Conservation (phyloP, 2,113 vertebrate genomes). For the Halichoerus grypus region DNA sequence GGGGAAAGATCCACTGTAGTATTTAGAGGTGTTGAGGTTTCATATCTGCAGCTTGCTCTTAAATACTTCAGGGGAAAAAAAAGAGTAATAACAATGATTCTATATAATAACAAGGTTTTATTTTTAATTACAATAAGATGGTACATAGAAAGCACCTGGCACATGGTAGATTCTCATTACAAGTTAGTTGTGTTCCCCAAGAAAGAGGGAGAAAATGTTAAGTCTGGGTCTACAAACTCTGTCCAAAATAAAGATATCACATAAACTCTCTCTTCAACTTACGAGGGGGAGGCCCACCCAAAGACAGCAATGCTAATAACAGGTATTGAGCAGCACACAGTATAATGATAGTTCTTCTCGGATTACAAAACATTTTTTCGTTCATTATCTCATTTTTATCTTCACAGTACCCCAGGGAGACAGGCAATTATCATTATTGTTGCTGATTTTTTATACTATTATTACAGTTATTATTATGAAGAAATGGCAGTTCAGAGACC, state of each 20-base stretch:
- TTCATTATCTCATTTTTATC: conserved; percentile 61
- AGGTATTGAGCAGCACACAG: neutral
- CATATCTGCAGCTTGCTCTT: neutral
- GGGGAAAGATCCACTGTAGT: neutral
- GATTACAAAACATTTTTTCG: conserved; percentile 42
- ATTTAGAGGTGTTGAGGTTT: neutral
- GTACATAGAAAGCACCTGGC: neutral
- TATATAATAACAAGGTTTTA: neutral
- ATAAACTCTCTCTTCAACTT: neutral
- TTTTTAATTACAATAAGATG: conserved; percentile 24
- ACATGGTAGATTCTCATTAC: neutral
- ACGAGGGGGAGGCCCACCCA: neutral
- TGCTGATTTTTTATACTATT: conserved; percentile 54
- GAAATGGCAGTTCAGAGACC: conserved; percentile 52
- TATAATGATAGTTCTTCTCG: conserved; percentile 8
- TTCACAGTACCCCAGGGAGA: conserved; percentile 1
- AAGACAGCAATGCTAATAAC: neutral
- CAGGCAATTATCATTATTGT: conserved; percentile 57
- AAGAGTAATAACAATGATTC: neutral
- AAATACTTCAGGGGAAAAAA: neutral
- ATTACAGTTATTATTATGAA: conserved; percentile 51
- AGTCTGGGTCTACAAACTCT: neutral
- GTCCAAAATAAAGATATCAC: neutral
- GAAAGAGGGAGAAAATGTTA: neutral
- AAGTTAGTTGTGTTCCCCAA: neutral